Percentiles rank a stretch among this genome's conserved stretches.
These are phyloP conservation scores for Phania funesta DNA, from an alignment of 2,888 invertebrate genomes.

Conservation along the genomic window DNA sequence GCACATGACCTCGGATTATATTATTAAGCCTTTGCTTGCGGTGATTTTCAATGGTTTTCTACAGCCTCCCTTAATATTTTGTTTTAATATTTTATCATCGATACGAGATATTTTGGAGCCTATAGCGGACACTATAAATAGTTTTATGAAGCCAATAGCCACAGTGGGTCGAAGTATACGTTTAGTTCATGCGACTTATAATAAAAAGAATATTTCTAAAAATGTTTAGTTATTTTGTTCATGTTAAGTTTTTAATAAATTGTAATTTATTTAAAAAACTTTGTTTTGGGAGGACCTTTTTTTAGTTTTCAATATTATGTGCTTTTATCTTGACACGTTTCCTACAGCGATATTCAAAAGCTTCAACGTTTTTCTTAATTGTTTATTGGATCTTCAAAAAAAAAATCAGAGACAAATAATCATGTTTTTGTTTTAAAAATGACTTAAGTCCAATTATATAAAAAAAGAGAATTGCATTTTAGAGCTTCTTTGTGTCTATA, in stretches of 20 bases:
- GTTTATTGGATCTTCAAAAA: no score
- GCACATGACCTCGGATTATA: constrained; percentile 85
- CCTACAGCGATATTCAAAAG: no score
- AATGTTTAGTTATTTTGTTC: constrained; percentile 47
- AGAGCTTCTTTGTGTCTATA: no score
- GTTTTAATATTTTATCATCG: constrained; percentile 84
- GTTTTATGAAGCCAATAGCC: constrained; percentile 77
- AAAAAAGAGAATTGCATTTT: no score
- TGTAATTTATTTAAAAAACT: neutral
- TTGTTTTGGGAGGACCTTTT: no score
- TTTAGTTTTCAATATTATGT: no score
- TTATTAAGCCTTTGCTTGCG: constrained; percentile 84
- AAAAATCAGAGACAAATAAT: no score
- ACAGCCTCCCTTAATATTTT: constrained; percentile 85
- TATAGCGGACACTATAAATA: constrained; percentile 82
- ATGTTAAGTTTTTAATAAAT: neutral
- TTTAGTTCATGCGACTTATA: constrained; percentile 74
- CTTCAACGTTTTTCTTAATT: no score
- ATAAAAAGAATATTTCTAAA: constrained; percentile 68
- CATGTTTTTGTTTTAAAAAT: no score
- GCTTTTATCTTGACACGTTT: no score
- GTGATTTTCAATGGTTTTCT: constrained; percentile 84
- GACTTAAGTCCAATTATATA: no score
- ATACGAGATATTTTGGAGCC: constrained; percentile 84
- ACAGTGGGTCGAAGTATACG: constrained; percentile 73